A percentile compares a stretch with the other conserved stretches of the same genome.
These are phyloP conservation scores for Uropsilus gracilis DNA, from an alignment of 2,113 vertebrate species.

Conservation along the genomic window DNA sequence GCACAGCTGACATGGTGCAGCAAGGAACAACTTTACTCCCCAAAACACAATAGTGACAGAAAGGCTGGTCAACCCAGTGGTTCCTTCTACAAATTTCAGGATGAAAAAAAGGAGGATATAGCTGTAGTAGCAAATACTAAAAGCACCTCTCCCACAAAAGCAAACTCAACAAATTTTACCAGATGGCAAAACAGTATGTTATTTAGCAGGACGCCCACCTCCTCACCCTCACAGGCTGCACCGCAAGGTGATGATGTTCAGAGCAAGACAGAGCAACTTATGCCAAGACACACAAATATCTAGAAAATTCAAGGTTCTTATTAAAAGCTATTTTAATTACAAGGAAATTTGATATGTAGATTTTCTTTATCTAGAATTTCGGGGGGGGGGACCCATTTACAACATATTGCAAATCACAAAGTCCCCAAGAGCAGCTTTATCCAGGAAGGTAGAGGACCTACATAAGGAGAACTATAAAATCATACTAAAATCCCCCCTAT, in stretches of 20 bases:
- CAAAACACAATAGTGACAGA: neutral
- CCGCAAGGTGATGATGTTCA: neutral
- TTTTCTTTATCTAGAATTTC: neutral
- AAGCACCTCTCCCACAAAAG: neutral
- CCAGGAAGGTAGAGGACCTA: neutral
- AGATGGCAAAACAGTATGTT: neutral
- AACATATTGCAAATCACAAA: neutral
- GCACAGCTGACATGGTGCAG: neutral
- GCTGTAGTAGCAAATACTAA: neutral
- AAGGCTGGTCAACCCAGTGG: neutral
- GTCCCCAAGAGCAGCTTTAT: neutral
- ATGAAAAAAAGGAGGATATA: neutral
- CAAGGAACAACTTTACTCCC: neutral
- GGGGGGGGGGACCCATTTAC: neutral
- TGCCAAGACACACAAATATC: neutral
- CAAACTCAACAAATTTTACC: neutral
- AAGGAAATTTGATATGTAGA: neutral
- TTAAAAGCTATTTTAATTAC: neutral
- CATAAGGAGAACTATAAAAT: neutral
- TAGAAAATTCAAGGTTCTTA: neutral
- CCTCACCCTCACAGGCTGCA: neutral
- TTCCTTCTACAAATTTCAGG: neutral
- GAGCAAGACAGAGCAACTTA: neutral
- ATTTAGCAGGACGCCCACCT: accelerated
- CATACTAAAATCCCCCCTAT: too few species aligned